Evolutionary conservation across 2,888 invertebrate species (phyloP).

Genomic region (Eulithis prunata): DNA sequence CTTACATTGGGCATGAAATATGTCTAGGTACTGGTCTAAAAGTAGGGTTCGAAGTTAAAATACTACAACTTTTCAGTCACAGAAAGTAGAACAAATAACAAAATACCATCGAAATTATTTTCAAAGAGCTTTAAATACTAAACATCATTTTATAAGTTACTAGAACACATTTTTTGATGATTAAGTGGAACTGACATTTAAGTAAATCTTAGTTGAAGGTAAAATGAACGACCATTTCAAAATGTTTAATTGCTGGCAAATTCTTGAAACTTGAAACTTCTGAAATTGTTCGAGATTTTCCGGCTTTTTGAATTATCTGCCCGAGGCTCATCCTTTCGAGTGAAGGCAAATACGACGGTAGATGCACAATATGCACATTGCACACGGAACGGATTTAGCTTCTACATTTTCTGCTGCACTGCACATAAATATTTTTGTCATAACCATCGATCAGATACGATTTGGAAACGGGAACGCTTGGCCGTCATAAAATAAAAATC

Average conservation of each 20-base stretch:
- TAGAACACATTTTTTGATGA: too few relatives aligned
- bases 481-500: constrained; percentile 6
- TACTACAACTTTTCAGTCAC: too few relatives aligned
- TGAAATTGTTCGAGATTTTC: not conserved
- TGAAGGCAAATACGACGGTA: not conserved
- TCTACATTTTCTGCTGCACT: constrained; percentile 15
- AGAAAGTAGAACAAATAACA: too few relatives aligned
- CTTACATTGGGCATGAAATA: constrained; percentile 10
- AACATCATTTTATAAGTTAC: too few relatives aligned
- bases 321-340: constrained; percentile 4
- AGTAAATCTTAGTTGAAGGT: too few relatives aligned
- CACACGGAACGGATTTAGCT: constrained; percentile 9
- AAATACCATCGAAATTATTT: too few relatives aligned
- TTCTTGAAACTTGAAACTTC: not conserved
- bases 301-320: not conserved
- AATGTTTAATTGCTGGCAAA: too few relatives aligned
- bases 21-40: not conserved
- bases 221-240: too few relatives aligned
- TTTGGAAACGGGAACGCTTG: constrained; percentile 15
- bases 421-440: constrained; percentile 27
- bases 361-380: constrained; percentile 11
- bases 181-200: too few relatives aligned
- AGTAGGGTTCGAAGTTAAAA: constrained; percentile 2
- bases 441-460: constrained; percentile 10
- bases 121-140: too few relatives aligned